Evolutionary conservation across 2,113 vertebrate genomes (phyloP).

Genomic region (pig (Sus scrofa)): T2T-Sscrofa CM000824.6:44770501-44771000

Average conservation of each 20-base stretch:
- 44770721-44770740: background rate
- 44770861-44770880: background rate
- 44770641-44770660: background rate
- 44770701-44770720: background rate
- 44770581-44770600: slow-evolving; percentile 37
- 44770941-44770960: background rate
- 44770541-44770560: background rate
- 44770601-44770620: background rate
- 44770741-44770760: background rate
- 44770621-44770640: background rate
- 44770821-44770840: background rate
- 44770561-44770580: background rate
- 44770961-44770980: background rate
- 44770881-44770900: background rate
- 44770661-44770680: background rate
- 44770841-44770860: background rate
- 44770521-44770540: background rate
- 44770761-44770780: background rate
- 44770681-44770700: background rate
- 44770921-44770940: background rate
- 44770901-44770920: background rate
- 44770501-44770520: background rate
- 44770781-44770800: background rate
- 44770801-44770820: background rate
- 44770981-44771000: background rate